Base-by-base conservation (phyloP, 2,113 vertebrate species). In the Tapirus terrestris region DNA sequence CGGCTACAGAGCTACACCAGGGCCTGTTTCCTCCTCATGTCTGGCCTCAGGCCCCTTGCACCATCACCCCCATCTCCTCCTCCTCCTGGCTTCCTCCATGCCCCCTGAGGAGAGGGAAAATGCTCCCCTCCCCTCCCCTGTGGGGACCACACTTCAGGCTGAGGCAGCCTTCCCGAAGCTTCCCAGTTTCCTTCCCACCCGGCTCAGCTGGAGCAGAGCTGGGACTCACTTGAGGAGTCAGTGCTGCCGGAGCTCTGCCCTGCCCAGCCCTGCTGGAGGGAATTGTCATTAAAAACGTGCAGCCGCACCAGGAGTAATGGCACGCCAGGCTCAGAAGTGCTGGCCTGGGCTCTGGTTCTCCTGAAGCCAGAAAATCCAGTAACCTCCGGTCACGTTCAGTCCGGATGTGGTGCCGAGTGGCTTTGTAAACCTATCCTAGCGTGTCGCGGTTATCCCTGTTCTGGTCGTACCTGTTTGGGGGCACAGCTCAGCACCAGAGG, bases 381-480 rank as follows among this genome's bases (percentile, higher is more conserved):
- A 27, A 83, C 43, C 63, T 53, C 0, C 0, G 77, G 73, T 39
- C 9, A n/a, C 29, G 0, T 53, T 10, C n/a, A 5, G 14, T 17
- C 27, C 12, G 21, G 80, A 39, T 10, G 5, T 0, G 16, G 60
- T 43, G 27, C 84, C 3, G 9, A 11, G 3, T 20, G 70, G 67
- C 8, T 70, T 56, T 43, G 16, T 58, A 39, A 84, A 31, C 36
- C 84, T 8, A 1, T 12, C 63, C 72, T 53, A 2, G 29, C 25
- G 12, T 10, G 39, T 31, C 2, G 27, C 1, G 61, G 21, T 5
- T 11, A 4, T 43, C 45, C 13, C 27, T 70, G 14, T n/a, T 48
- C 89, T 43, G 21, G 2, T 4, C 8, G 0, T 45, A 10, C 60
- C 63, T n/a, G 5, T 53, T 27, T 12, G 68, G 39, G 39, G 8